Evolutionary conservation across 2,113 vertebrate genomes (phyloP).

Genomic region (Poicephalus meyeri): DNA sequence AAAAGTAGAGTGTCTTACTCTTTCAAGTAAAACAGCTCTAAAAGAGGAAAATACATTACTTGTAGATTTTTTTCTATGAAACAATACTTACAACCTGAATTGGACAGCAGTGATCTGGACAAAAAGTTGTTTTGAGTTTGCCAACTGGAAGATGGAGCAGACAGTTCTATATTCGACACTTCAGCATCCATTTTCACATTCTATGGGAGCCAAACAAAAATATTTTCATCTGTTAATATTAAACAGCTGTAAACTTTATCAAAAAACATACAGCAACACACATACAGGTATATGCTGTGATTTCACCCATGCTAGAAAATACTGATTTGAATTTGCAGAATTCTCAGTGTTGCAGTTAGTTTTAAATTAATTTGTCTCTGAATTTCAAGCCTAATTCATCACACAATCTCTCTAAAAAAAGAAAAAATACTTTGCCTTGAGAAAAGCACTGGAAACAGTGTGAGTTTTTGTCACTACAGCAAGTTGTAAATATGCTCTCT

Average conservation of each 20-base stretch:
- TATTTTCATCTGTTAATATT: not conserved
- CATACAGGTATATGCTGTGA: not conserved
- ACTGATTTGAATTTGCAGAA: not conserved
- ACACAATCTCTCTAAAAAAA: not conserved
- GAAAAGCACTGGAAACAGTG: not conserved
- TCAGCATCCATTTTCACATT: slow-evolving; percentile 77
- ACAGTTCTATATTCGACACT: slow-evolving; percentile 63
- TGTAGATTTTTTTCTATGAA: not conserved
- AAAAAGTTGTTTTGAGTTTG: slow-evolving; percentile 66
- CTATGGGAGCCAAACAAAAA: slow-evolving; percentile 66
- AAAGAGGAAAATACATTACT: not conserved
- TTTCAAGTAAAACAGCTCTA: not conserved
- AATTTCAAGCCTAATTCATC: not conserved
- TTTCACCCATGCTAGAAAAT: not conserved
- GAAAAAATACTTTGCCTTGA: not conserved
- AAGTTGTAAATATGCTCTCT: not conserved
- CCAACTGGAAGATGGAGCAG: slow-evolving; percentile 77
- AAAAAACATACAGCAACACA: not conserved
- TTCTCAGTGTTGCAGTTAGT: not conserved
- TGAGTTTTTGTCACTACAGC: not conserved
- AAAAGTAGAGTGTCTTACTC: not conserved
- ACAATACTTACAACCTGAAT: slow-evolving; percentile 82
- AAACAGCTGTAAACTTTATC: not conserved
- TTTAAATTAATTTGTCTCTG: not conserved
- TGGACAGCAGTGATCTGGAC: slow-evolving; percentile 74